phyloP scores from a whole-genome alignment of 2,113 vertebrate species.

The Peromyscus leucopus region DNA sequence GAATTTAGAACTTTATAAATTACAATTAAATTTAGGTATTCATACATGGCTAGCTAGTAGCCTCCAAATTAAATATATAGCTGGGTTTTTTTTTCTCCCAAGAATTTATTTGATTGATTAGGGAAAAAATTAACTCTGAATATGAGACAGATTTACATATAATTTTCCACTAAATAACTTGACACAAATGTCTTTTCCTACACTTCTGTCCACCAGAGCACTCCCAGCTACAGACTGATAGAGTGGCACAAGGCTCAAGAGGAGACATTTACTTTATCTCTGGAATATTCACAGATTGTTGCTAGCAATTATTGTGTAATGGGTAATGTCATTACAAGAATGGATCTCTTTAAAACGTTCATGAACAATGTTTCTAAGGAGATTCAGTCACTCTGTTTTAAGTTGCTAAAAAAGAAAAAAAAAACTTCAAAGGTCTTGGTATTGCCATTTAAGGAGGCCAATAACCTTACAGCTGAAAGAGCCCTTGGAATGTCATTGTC shows the following conservation, averaged over 20 bases:
- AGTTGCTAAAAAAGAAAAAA: not conserved
- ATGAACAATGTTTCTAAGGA: constrained; percentile 28
- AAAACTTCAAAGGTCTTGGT: not conserved
- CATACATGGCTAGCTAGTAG: not conserved
- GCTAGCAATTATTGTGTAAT: constrained; percentile 8
- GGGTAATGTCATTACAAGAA: not conserved
- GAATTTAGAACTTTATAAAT: not conserved
- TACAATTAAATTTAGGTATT: constrained; percentile 15
- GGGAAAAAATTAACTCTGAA: not conserved
- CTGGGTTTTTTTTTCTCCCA: not conserved
- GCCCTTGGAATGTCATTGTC: not conserved
- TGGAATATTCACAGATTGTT: not conserved
- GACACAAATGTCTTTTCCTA: not conserved
- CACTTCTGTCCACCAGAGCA: too few relatives aligned
- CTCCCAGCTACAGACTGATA: not conserved
- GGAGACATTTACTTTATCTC: not conserved
- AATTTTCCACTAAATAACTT: not conserved
- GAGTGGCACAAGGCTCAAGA: not conserved
- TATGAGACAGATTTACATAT: not conserved
- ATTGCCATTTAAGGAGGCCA: not conserved
- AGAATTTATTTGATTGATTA: not conserved
- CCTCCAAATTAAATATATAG: not conserved
- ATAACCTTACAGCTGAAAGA: constrained; percentile 17
- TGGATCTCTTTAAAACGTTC: not conserved
- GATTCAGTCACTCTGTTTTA: constrained; percentile 33